phyloP scores from a whole-genome alignment of 1,140 invertebrate genomes.

The Scaptomyza graminum region DNA sequence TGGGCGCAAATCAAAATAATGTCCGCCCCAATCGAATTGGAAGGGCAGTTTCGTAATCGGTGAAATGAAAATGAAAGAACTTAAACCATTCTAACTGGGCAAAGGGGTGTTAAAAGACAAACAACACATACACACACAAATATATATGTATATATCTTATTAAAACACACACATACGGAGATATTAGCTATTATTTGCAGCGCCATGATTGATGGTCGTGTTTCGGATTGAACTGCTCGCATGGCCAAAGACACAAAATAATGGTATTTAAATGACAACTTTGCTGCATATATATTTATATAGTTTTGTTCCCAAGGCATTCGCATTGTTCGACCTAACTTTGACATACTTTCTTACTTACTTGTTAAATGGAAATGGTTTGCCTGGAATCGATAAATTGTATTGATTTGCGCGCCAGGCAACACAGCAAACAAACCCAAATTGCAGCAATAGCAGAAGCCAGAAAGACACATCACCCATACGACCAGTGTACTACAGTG shows the following conservation, averaged over 20 bases:
- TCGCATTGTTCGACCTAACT: conserved; percentile 68
- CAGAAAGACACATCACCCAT: conserved; percentile 46
- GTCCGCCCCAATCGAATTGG: conserved; percentile 15
- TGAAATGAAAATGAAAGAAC: conserved; percentile 23
- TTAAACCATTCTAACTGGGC: conserved; percentile 34
- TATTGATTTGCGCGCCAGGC: conserved; percentile 61
- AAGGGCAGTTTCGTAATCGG: conserved; percentile 43
- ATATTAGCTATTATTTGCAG: conserved; percentile 5
- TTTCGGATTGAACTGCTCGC: conserved; percentile 26
- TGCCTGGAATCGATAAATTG: conserved; percentile 61
- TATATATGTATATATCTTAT: conserved; percentile 18
- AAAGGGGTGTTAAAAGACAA: neutral
- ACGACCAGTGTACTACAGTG: conserved; percentile 33
- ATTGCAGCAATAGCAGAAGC: conserved; percentile 21
- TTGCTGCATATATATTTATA: neutral
- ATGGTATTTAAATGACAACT: conserved; percentile 64
- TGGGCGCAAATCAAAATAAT: conserved; percentile 39
- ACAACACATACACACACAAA: neutral
- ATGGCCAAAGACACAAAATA: conserved; percentile 44
- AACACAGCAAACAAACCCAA: conserved; percentile 34
- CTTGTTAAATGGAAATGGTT: conserved; percentile 10
- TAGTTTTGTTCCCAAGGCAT: conserved; percentile 41
- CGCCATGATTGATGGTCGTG: conserved; percentile 62
- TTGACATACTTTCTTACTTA: conserved; percentile 63
- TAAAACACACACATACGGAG: conserved; percentile 12